Base-by-base conservation (phyloP, 2,797 vertebrate species). In the Sphenopsis melanotis region DNA sequence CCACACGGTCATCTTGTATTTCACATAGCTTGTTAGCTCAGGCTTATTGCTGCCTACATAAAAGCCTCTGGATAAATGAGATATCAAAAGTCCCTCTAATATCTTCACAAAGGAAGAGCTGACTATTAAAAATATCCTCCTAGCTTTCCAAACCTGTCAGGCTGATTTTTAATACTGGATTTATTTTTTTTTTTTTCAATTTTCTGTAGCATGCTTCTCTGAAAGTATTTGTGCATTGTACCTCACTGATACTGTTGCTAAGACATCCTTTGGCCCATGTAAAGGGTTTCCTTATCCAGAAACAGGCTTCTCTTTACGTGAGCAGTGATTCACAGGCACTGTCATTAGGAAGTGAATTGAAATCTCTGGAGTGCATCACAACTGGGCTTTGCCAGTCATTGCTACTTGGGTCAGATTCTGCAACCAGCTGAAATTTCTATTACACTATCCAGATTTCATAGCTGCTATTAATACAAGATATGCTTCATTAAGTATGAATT, bases 401-500 rank as follows among this genome's bases (percentile, higher is more conserved):
- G 53, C 66, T 76, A 14, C 56, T 57, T 74, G 53, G 96, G 85
- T 9, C 80, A 75, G 75, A 85, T 75, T 95, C 91, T 30, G 47
- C 74, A 81, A 81, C 11, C n/a, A 86, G 92, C 56, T 96, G 90
- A 94, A 97, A 94, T 96, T 93, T 95, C 94, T 92, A 55, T 96
- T 92, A 94, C 12, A 6, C 80, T 90, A 84, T 96, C 89, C 88
- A 93, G 90, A 94, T 98, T 95, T 97, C 97, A 97, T 95, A 95
- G 95, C 84, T 94, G 89, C 95, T 97, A 97, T 98, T 98, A 98
- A 98, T 97, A 97, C 77, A 96, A 93, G 93, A 96, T 97, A 95
- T 83, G 97, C 95, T 97, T 98, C 97, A 97, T 98, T 98, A 97
- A 97, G 96, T 95, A 79, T 95, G 93, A 97, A 95, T 97, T 96